phyloP scores from a whole-genome alignment of 2,113 vertebrate species.

The Percina caprodes region DNA sequence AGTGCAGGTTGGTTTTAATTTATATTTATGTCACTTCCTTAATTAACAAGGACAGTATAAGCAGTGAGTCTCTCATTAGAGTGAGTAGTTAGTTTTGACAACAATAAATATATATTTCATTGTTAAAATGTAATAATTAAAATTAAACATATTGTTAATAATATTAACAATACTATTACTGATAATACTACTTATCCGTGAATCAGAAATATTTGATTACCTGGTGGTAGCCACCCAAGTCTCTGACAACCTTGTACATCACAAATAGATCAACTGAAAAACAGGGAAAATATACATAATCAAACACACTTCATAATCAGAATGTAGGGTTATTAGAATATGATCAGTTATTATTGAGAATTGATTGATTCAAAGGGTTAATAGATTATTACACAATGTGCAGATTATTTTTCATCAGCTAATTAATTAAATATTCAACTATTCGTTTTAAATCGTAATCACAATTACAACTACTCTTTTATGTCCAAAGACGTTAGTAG shows the following conservation, averaged over 20 bases:
- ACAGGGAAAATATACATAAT: not conserved
- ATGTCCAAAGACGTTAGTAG: not conserved
- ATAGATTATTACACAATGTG: not conserved
- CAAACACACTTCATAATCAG: not conserved
- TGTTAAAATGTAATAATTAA: too few relatives aligned
- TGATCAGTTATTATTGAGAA: not conserved
- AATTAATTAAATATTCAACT: not conserved
- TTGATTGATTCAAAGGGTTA: not conserved
- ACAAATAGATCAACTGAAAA: conserved; percentile 83
- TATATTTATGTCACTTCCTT: not conserved
- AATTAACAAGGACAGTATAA: not conserved
- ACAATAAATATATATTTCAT: not conserved
- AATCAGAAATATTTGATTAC: conserved; percentile 55
- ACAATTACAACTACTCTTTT: not conserved
- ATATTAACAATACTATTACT: not conserved
- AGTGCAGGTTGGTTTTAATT: not conserved
- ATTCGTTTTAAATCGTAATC: not conserved
- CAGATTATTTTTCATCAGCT: not conserved
- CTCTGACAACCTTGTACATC: conserved; percentile 82
- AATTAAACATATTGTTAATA: not conserved
- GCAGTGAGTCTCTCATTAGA: not conserved
- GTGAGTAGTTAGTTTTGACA: not conserved
- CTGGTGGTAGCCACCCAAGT: conserved; percentile 84
- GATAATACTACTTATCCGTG: not conserved
- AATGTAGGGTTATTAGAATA: not conserved